Evolutionary conservation across 1,140 invertebrate genomes (phyloP).

Genomic region (Drosophila teissieri): DNA sequence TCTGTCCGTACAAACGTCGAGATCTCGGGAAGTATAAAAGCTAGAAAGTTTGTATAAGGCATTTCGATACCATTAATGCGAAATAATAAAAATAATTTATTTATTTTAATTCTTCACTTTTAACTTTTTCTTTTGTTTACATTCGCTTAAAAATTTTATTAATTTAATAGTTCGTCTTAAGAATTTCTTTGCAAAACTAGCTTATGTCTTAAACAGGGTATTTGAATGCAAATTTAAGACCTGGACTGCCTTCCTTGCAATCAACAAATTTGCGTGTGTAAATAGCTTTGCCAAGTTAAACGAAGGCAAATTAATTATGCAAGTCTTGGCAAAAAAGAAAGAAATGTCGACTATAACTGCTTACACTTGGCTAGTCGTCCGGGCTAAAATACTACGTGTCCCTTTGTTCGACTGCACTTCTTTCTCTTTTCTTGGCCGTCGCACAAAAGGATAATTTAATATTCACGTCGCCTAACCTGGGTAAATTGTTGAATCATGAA

Average conservation of each 20-base stretch:
- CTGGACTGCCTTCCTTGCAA: too few relatives aligned
- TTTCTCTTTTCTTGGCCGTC: slow-evolving; percentile 10
- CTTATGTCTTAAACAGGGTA: not conserved
- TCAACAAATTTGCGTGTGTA: not conserved
- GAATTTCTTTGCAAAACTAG: not conserved
- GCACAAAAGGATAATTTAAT: slow-evolving; percentile 67
- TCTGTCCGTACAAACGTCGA: too few relatives aligned
- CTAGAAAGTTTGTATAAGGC: too few relatives aligned
- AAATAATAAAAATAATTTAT: too few relatives aligned
- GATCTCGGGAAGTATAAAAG: too few relatives aligned
- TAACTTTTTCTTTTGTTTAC: too few relatives aligned
- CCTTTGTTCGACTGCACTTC: slow-evolving; percentile 42
- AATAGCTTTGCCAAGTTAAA: slow-evolving; percentile 2
- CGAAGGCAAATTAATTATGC: slow-evolving; percentile 45
- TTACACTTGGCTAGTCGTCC: slow-evolving; percentile 41
- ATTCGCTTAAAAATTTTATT: too few relatives aligned
- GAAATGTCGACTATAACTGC: slow-evolving; percentile 43
- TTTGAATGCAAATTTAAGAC: too few relatives aligned
- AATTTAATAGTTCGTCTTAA: too few relatives aligned
- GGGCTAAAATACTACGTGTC: slow-evolving; percentile 48
- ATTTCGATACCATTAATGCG: too few relatives aligned
- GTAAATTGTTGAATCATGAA: slow-evolving; percentile 71
- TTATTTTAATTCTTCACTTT: too few relatives aligned
- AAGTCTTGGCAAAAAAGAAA: slow-evolving; percentile 61
- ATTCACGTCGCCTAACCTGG: slow-evolving; percentile 66